Evolutionary conservation across 2,888 invertebrate species (phyloP), one percentile per base, ranked within the genome.

Genomic region (Chirona hameri): DNA sequence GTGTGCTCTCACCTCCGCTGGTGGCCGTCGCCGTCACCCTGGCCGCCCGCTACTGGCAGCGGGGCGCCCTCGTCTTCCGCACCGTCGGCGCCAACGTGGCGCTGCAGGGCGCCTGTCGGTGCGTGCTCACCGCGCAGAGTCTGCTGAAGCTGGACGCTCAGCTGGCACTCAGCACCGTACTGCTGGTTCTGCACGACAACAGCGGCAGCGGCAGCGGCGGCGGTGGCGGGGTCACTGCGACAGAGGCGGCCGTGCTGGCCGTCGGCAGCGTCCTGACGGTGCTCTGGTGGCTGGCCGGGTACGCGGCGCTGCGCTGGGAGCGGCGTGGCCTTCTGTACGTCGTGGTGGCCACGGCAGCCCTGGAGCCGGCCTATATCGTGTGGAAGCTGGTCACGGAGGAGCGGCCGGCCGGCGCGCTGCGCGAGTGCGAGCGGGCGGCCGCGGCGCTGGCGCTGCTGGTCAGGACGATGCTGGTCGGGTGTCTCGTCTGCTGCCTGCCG

Each of bases 221-320:
- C 29, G 21, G 31, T 5, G 72, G 9, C 72, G 15, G 15, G 52
- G 18, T 72, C 72, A 31, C 72, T 29, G 18, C 31, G 1, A 15
- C 27, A 5, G 72, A 72, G 72, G 29, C 72, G 29, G 72, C 31
- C 29, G 31, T 72, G 27, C 72, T 72, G 31, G 27, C 31, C 31
- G 72, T 7, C 18, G 72, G 72, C 29, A 21, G 15, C 18, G 31
- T 31, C 0, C 15, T 72, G 12, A 72, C 31, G 15, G 31, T 72
- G 72, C 72, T 72, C 72, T 72, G 72, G 72, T 72, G 72, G 72
- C 15, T 31, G 15, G 72, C 27, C 15, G 72, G 72, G 7, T 72
- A 72, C 72, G 72, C n/a, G 31, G 72, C 72, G 72, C 31, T 72
- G 72, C 72, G 72, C 18, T 72, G 72, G 72, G 72, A 72, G 31